These are phyloP conservation scores for Misgurnus anguillicaudatus DNA, from an alignment of 2,113 vertebrate species.

Conservation along the genomic window DNA sequence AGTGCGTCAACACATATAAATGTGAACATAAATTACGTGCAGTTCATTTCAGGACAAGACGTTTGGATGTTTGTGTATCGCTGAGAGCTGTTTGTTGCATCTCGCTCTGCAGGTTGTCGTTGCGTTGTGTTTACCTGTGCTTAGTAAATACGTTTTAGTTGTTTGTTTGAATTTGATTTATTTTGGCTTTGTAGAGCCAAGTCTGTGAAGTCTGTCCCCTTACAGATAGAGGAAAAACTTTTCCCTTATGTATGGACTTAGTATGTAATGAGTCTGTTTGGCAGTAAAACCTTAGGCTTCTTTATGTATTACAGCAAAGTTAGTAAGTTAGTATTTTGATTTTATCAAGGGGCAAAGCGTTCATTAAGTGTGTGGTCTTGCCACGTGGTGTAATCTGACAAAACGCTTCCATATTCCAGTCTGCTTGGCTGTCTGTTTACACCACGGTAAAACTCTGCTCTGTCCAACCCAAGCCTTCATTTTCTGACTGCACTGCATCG, in stretches of 20 bases:
- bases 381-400: slow-evolving; percentile 15
- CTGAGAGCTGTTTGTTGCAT: slow-evolving; percentile 55
- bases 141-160: slow-evolving; percentile 50
- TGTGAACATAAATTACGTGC: slow-evolving; percentile 18
- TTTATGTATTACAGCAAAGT: no score
- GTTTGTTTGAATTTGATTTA: slow-evolving; percentile 46
- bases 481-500: slow-evolving; percentile 34
- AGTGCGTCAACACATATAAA: background rate
- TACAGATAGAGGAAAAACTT: slow-evolving; percentile 43
- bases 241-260: slow-evolving; percentile 44
- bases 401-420: slow-evolving; percentile 6
- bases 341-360: no score
- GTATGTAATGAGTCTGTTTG: slow-evolving; percentile 35
- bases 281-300: no score
- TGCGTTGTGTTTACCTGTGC: slow-evolving; percentile 51
- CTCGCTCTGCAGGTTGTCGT: slow-evolving; percentile 47
- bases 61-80: slow-evolving; percentile 50
- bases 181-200: slow-evolving; percentile 52
- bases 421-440: slow-evolving; percentile 41
- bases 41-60: slow-evolving; percentile 11
- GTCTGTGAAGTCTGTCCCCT: slow-evolving; percentile 55
- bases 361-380: background rate
- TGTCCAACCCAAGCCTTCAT: slow-evolving; percentile 45
- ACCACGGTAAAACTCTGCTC: slow-evolving; percentile 26
- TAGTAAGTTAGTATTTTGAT: no score